A percentile compares a stretch with the other conserved stretches of the same genome.
phyloP scores from a whole-genome alignment of 2,797 vertebrate species.

The Helostoma temminkii region DNA sequence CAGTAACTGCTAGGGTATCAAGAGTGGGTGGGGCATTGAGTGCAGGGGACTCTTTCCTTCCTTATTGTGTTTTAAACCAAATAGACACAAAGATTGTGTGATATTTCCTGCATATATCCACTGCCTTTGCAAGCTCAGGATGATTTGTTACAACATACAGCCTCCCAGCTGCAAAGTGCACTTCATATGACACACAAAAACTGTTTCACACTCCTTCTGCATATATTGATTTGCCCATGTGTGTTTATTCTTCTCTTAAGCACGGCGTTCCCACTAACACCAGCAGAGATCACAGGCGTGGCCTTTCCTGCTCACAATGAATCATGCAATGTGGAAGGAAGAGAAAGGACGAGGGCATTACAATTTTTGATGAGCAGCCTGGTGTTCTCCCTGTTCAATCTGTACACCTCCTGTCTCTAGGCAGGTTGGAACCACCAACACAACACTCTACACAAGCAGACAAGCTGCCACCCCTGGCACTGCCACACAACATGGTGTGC shows the following conservation, averaged over 20 bases:
- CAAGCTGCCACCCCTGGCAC: slow-evolving; percentile 78
- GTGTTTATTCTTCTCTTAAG: slow-evolving; percentile 24
- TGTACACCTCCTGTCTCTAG: slow-evolving; percentile 78
- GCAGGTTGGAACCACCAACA: slow-evolving; percentile 73
- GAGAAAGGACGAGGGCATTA: slow-evolving; percentile 55
- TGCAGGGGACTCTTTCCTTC: slow-evolving; percentile 71
- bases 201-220: slow-evolving; percentile 19
- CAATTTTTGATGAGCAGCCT: slow-evolving; percentile 69
- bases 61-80: slow-evolving; percentile 55
- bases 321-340: slow-evolving; percentile 67
- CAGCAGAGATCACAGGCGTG: slow-evolving; percentile 54
- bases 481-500: slow-evolving; percentile 49
- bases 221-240: slow-evolving; percentile 7
- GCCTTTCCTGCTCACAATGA: slow-evolving; percentile 63
- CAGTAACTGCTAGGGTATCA: slow-evolving; percentile 76
- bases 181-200: slow-evolving; percentile 8
- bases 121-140: slow-evolving; percentile 1
- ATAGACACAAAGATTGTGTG: slow-evolving; percentile 36
- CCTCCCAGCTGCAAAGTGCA: slow-evolving; percentile 16
- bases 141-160: slow-evolving; percentile 21
- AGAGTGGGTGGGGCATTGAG: slow-evolving; percentile 61
- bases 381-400: slow-evolving; percentile 72
- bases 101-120: slow-evolving; percentile 37
- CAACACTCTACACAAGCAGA: slow-evolving; percentile 62
- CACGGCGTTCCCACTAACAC: slow-evolving; percentile 31